phyloP scores from a whole-genome alignment of 2,113 vertebrate genomes.

The Prietella phreatophila region DNA sequence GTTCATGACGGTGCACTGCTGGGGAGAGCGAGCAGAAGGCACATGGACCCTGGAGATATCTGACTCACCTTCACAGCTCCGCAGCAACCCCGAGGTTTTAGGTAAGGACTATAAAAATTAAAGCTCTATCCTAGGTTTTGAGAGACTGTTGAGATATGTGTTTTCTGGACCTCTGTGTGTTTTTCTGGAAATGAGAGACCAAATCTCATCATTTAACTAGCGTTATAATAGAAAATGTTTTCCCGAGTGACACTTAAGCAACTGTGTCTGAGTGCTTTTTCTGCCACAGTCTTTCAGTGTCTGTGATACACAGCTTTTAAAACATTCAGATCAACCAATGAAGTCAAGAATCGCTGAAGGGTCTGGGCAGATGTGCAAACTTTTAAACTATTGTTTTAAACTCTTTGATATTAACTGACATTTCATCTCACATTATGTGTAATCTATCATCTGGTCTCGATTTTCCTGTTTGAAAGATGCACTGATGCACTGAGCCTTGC shows the following conservation, averaged over 20 bases:
- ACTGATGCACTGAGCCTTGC: background rate
- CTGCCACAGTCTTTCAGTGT: background rate
- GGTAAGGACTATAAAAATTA: conserved; percentile 70
- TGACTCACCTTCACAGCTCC: conserved; percentile 78
- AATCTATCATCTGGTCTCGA: background rate
- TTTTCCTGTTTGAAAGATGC: background rate
- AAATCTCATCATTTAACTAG: background rate
- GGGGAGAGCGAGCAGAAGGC: conserved; percentile 85
- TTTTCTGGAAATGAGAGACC: no score
- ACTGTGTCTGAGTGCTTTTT: background rate
- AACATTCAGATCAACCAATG: background rate
- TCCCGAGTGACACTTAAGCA: background rate
- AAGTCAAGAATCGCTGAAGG: background rate
- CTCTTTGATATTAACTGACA: background rate
- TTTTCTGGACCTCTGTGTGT: background rate
- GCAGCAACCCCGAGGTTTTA: conserved; percentile 77
- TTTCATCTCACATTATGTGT: background rate
- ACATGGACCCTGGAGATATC: conserved; percentile 87
- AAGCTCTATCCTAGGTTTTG: background rate
- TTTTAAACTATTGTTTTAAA: background rate
- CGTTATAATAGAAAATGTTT: background rate
- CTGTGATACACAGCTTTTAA: conserved; percentile 4
- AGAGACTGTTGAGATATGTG: background rate
- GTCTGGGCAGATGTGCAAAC: background rate
- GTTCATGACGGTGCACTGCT: conserved; percentile 93